Evolutionary conservation across 2,113 vertebrate genomes (phyloP).

Genomic region (Megalops atlanticus): DNA sequence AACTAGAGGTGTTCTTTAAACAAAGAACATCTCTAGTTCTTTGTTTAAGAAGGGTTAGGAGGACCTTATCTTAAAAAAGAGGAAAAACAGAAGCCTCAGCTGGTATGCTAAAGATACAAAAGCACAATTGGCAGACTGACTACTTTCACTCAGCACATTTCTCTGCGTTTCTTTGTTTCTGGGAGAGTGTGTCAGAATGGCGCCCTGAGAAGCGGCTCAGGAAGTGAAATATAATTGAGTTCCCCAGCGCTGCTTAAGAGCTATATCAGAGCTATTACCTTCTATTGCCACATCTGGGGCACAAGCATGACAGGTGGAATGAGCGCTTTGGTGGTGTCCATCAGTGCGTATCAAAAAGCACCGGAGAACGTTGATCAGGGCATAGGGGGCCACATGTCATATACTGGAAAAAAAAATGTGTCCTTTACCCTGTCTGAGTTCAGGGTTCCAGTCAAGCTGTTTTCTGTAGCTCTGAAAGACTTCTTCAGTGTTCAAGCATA

Average conservation of each 20-base stretch:
- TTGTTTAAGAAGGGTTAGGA: no score
- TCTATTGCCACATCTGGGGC: constrained; percentile 34
- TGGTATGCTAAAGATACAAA: neutral
- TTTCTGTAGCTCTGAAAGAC: neutral
- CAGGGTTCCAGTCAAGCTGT: neutral
- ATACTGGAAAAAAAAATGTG: constrained; percentile 4
- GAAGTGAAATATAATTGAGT: constrained; percentile 29
- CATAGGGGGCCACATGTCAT: neutral
- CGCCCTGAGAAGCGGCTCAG: neutral
- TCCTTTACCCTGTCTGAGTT: neutral
- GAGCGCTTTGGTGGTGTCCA: constrained; percentile 27
- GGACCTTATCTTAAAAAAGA: no score
- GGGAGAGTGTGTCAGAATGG: constrained; percentile 17
- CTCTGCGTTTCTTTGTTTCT: constrained; percentile 21
- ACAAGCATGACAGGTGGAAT: constrained; percentile 22
- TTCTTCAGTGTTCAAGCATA: neutral
- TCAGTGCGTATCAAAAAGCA: constrained; percentile 1
- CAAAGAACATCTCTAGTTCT: no score
- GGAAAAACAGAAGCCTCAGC: neutral
- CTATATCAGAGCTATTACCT: constrained; percentile 39
- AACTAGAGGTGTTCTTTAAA: no score
- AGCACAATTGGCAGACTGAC: neutral
- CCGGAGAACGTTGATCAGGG: constrained; percentile 7
- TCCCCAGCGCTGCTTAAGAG: constrained; percentile 22
- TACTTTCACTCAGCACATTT: neutral